phyloP scores from a whole-genome alignment of 2,113 vertebrate species.

The Neofelis nebulosa region DNA sequence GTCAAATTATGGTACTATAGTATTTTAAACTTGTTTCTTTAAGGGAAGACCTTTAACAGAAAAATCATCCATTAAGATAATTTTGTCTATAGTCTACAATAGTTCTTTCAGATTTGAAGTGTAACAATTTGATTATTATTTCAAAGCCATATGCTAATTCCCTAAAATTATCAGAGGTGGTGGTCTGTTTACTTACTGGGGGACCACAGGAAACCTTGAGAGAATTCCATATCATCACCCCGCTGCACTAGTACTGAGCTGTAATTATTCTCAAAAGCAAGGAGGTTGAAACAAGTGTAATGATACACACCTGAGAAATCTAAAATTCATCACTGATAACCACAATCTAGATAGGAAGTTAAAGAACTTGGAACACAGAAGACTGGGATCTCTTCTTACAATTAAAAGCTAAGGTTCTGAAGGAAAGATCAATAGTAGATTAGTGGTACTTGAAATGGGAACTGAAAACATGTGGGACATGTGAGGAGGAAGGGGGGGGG shows the following conservation, averaged over 20 bases:
- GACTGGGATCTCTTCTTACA: not conserved
- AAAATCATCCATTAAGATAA: constrained; percentile 10
- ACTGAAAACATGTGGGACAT: not conserved
- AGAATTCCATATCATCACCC: not conserved
- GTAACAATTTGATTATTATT: not conserved
- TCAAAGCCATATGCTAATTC: not conserved
- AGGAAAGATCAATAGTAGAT: not conserved
- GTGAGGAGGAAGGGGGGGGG: not conserved
- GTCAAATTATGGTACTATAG: not conserved
- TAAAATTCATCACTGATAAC: not conserved
- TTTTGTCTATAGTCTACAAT: constrained; percentile 21
- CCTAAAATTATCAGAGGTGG: not conserved
- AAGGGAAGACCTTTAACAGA: constrained; percentile 32
- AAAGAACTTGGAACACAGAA: not conserved
- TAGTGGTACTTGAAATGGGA: not conserved
- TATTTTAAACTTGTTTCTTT: constrained; percentile 38
- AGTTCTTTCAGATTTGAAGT: constrained; percentile 4
- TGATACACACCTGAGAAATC: not conserved
- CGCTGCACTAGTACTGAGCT: not conserved
- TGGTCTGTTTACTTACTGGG: not conserved
- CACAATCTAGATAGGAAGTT: not conserved
- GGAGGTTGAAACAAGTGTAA: not conserved
- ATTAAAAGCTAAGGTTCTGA: not conserved
- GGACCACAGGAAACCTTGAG: not conserved
- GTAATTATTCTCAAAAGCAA: not conserved